phyloP scores from a whole-genome alignment of 2,888 invertebrate species.

The Acanthosepion lycidas region DNA sequence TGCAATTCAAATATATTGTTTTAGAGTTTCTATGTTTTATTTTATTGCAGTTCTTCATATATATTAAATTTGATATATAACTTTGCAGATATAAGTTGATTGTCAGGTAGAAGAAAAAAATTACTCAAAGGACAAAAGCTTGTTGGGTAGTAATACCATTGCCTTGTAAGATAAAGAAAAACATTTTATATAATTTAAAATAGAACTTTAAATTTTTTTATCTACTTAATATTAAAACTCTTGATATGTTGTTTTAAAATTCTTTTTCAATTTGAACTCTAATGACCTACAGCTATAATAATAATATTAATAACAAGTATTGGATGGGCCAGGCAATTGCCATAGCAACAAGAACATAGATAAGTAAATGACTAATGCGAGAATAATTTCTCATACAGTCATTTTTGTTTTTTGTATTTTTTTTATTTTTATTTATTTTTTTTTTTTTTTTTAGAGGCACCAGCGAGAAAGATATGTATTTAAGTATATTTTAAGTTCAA shows the following conservation, averaged over 20 bases:
- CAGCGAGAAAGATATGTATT: conserved; percentile 22
- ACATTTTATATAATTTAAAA: neutral
- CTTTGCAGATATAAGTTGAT: conserved; percentile 16
- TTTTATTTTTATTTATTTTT: neutral
- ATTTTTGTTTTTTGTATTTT: too few relatives aligned
- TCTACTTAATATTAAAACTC: neutral
- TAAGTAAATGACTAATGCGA: neutral
- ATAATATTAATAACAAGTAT: neutral
- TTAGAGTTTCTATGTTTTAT: neutral
- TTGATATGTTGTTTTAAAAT: neutral
- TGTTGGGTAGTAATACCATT: neutral
- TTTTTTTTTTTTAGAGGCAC: neutral
- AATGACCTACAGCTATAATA: conserved; percentile 17
- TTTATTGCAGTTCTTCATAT: neutral
- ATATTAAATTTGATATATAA: neutral
- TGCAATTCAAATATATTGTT: conserved; percentile 4
- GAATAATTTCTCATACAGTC: neutral
- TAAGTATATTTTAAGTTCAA: neutral
- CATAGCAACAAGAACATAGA: neutral
- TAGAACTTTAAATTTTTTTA: neutral
- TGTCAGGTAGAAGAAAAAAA: neutral
- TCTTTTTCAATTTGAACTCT: neutral
- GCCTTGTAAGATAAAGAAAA: neutral
- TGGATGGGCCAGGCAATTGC: neutral
- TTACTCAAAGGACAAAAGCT: neutral